These are phyloP conservation scores for Mastomys natalensis DNA, from an alignment of 2,113 vertebrate genomes.

Conservation along the genomic window DNA sequence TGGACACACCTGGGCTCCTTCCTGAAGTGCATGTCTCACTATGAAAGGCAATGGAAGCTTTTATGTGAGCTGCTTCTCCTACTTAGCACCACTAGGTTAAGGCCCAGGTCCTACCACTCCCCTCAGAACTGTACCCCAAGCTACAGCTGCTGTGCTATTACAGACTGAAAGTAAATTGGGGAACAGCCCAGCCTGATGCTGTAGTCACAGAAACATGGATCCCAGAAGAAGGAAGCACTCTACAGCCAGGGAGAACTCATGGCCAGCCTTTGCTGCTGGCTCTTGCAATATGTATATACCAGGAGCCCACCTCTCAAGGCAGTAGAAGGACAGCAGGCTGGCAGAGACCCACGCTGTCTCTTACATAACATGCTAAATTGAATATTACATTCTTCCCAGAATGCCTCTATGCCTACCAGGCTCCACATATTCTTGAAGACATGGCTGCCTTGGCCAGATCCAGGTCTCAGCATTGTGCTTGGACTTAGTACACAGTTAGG, in stretches of 20 bases:
- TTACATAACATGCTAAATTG: neutral
- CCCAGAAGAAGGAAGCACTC: neutral
- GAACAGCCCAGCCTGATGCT: neutral
- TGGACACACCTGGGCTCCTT: neutral
- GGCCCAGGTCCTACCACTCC: neutral
- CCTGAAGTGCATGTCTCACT: accelerated
- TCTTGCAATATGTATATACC: neutral
- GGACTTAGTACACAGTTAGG: neutral
- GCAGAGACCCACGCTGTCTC: neutral
- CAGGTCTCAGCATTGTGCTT: neutral
- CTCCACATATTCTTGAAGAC: neutral
- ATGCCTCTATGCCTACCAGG: neutral
- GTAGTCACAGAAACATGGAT: neutral
- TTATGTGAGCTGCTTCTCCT: neutral
- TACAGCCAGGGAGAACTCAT: no score
- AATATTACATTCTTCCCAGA: neutral
- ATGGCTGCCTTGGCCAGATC: neutral
- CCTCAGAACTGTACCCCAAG: neutral
- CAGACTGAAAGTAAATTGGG: neutral
- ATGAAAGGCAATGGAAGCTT: neutral
- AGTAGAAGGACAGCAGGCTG: neutral
- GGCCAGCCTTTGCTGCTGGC: neutral
- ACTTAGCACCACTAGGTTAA: neutral
- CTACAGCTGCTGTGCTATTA: no score
- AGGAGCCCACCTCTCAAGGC: neutral